These are phyloP conservation scores for Micoletzkya japonica DNA, from an alignment of 2,888 invertebrate genomes.

Conservation along the genomic window DNA sequence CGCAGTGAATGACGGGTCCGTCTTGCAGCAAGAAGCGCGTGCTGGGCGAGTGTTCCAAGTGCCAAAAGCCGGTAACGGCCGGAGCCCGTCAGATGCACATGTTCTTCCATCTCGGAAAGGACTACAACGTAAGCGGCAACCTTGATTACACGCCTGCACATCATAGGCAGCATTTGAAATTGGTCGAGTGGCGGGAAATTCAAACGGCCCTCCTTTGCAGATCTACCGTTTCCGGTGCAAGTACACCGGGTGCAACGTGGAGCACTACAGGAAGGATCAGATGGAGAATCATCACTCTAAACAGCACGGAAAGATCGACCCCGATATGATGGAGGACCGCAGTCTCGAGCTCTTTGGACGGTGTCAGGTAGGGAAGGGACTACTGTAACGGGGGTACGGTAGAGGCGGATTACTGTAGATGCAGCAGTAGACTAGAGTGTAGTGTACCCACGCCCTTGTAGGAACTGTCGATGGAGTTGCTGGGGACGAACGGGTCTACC, in stretches of 20 bases:
- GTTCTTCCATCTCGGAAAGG: slow-evolving; percentile 63
- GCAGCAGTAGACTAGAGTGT: background rate
- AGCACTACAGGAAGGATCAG: slow-evolving; percentile 63
- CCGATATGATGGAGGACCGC: slow-evolving; percentile 62
- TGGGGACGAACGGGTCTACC: slow-evolving; percentile 57
- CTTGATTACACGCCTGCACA: no score
- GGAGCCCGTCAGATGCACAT: slow-evolving; percentile 64
- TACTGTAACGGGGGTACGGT: background rate
- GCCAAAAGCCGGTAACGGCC: slow-evolving; percentile 62
- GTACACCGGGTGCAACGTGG: slow-evolving; percentile 53
- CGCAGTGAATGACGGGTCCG: background rate
- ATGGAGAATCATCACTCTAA: slow-evolving; percentile 64
- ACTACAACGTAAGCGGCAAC: slow-evolving; percentile 41
- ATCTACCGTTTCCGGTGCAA: slow-evolving; percentile 62
- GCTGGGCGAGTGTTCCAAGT: slow-evolving; percentile 59
- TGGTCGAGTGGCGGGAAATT: background rate
- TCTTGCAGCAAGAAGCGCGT: slow-evolving; percentile 55
- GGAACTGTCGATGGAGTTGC: slow-evolving; percentile 61
- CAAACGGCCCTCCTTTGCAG: slow-evolving; percentile 33
- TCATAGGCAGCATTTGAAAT: background rate
- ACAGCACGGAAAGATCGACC: slow-evolving; percentile 58
- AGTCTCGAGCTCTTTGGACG: slow-evolving; percentile 52
- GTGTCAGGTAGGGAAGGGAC: slow-evolving; percentile 46
- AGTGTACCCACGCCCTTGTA: slow-evolving; percentile 27
- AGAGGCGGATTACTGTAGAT: slow-evolving; percentile 2